Evolutionary conservation across 2,888 invertebrate genomes (phyloP).

Genomic region (Scrobipalpa atriplicella): DNA sequence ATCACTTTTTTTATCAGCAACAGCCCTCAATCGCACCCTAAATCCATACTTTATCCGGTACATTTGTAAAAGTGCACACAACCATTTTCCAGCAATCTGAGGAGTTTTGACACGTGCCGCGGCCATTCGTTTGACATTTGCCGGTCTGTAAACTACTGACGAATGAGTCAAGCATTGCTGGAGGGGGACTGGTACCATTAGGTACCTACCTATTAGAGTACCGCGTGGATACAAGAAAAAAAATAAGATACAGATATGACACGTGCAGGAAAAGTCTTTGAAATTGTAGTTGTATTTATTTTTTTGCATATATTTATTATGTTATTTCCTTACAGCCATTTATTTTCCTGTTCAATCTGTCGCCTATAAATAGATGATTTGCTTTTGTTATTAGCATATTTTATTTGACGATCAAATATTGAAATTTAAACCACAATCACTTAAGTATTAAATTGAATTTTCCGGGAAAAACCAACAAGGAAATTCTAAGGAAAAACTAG

Average conservation of each 20-base stretch:
- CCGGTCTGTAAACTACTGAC: constrained; percentile 64
- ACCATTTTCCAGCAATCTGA: constrained; percentile 53
- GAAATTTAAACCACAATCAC: too few relatives aligned
- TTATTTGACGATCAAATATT: too few relatives aligned
- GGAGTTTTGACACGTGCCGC: constrained; percentile 67
- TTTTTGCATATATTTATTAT: too few relatives aligned
- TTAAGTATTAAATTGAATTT: too few relatives aligned
- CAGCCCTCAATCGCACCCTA: constrained; percentile 35
- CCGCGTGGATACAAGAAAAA: constrained; percentile 38
- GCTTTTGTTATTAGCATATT: too few relatives aligned
- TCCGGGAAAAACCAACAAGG: too few relatives aligned
- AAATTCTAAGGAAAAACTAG: too few relatives aligned
- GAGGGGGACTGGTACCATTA: constrained; percentile 8
- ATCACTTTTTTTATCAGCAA: neutral
- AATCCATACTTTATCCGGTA: constrained; percentile 40
- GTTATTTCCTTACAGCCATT: too few relatives aligned
- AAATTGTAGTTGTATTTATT: too few relatives aligned
- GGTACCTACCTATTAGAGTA: neutral
- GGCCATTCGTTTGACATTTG: constrained; percentile 64
- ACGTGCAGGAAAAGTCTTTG: too few relatives aligned
- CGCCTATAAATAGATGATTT: too few relatives aligned
- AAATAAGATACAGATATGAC: constrained; percentile 42
- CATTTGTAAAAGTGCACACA: constrained; percentile 54
- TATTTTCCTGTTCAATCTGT: too few relatives aligned
- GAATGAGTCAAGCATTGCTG: constrained; percentile 54